Percentiles rank a stretch among this genome's conserved stretches.
These are phyloP conservation scores for Hyposmocoma kahamanoa DNA, from an alignment of 1,140 invertebrate species.

Conservation along the genomic window DNA sequence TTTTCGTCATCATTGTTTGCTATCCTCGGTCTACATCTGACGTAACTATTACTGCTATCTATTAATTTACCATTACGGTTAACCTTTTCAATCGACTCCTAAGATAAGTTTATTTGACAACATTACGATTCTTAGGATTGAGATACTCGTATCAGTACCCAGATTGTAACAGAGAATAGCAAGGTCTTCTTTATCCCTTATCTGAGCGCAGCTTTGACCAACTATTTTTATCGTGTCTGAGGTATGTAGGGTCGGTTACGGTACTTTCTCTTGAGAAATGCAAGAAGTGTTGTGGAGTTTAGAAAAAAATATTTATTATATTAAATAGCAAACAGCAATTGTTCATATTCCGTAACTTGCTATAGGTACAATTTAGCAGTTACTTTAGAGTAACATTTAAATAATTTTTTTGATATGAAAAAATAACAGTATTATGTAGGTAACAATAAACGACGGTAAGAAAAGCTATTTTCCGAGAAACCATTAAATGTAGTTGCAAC, in stretches of 20 bases:
- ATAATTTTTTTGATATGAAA: no score
- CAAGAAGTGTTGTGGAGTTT: background rate
- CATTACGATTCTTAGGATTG: background rate
- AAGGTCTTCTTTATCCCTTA: background rate
- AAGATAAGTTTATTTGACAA: background rate
- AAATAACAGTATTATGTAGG: no score
- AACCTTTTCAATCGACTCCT: background rate
- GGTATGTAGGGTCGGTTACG: conserved; percentile 33
- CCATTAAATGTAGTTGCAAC: no score
- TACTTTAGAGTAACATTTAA: no score
- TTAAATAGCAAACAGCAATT: background rate
- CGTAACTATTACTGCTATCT: background rate
- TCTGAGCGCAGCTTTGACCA: background rate
- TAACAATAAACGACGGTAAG: no score
- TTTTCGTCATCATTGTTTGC: background rate
- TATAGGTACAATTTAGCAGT: no score
- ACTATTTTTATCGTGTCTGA: conserved; percentile 15
- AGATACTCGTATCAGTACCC: no score
- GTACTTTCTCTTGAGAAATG: conserved; percentile 12
- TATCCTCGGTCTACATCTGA: background rate
- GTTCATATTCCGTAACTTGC: background rate
- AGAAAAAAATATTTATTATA: background rate
- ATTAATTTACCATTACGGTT: conserved; percentile 1
- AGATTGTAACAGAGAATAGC: background rate
- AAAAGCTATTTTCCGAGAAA: no score